Conservation (phyloP, 1,140 invertebrate species). For the Apis dorsata region DNA sequence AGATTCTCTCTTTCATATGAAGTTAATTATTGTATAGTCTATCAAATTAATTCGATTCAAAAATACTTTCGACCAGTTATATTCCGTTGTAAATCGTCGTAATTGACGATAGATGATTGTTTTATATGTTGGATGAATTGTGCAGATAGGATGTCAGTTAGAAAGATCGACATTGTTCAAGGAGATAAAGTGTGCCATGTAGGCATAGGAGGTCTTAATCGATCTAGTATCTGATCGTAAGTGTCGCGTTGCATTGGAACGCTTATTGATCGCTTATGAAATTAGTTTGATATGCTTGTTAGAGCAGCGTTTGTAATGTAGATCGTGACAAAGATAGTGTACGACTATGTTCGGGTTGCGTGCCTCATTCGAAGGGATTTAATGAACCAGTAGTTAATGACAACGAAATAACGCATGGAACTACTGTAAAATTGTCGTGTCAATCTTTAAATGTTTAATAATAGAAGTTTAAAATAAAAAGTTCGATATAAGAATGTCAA, state of each 20-base stretch:
- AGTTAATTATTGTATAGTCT: no score
- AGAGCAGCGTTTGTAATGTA: not conserved
- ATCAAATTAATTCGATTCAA: no score
- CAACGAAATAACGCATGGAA: no score
- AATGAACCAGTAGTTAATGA: not conserved
- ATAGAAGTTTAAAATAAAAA: not conserved
- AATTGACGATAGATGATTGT: not conserved
- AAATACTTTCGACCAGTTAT: not conserved
- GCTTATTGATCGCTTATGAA: conserved; percentile 7
- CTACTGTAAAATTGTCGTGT: no score
- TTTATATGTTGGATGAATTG: not conserved
- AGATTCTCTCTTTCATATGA: no score
- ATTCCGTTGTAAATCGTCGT: not conserved
- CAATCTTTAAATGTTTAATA: not conserved
- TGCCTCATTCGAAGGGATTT: not conserved
- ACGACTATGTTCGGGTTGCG: not conserved
- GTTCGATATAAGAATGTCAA: no score
- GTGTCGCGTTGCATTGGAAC: conserved; percentile 20
- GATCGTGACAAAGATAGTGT: conserved; percentile 5
- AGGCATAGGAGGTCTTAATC: conserved; percentile 1
- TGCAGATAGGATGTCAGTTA: not conserved
- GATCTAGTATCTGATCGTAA: conserved; percentile 6
- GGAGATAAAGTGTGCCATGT: not conserved
- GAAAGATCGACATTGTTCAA: not conserved
- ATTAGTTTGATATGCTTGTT: conserved; percentile 26